Conservation (phyloP, 2,113 vertebrate genomes). For the Poecile atricapillus region DNA sequence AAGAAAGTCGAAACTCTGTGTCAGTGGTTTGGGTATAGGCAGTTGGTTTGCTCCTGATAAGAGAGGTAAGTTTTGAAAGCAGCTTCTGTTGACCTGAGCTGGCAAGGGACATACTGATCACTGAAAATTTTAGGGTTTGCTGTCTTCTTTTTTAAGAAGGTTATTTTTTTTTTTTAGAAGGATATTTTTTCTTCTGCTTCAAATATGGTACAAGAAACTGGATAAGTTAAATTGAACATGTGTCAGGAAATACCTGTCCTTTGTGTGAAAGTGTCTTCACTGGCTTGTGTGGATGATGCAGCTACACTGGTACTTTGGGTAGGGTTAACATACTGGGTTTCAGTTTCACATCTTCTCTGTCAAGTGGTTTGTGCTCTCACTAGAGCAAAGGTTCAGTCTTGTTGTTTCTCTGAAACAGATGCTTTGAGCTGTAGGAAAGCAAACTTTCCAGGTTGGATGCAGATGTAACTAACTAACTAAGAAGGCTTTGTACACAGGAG, state of each 20-base stretch:
- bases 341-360: neutral
- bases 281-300: neutral
- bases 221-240: neutral
- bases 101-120: neutral
- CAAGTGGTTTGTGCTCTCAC: neutral
- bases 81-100: neutral
- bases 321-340: neutral
- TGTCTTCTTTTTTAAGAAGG: neutral
- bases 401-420: neutral
- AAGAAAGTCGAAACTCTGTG: neutral
- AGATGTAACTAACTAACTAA: neutral
- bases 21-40: neutral
- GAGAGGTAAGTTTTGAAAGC: neutral
- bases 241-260: neutral
- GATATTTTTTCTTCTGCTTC: neutral
- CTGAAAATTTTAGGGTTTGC: neutral
- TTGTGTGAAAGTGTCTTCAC: neutral
- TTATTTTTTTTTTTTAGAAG: neutral
- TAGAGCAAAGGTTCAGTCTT: neutral
- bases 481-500: neutral
- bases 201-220: neutral
- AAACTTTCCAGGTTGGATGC: neutral
- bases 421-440: neutral
- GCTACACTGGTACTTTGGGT: neutral
- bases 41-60: neutral